Base-by-base conservation (phyloP, 2,797 vertebrate genomes). In the Bucorvus abyssinicus region DNA sequence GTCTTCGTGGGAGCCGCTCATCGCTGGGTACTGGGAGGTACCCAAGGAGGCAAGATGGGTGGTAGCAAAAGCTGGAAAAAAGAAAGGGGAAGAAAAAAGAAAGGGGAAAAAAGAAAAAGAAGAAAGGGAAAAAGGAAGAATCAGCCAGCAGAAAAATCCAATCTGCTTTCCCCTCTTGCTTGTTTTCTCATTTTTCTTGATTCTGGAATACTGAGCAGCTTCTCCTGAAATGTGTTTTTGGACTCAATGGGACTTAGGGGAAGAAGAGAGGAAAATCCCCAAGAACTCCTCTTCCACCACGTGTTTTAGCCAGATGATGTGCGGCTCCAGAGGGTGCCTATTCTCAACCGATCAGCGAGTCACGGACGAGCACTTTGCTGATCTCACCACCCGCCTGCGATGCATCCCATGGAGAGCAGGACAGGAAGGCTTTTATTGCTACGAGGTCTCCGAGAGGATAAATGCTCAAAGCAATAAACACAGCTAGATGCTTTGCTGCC, bases 321-420 rank as follows among this genome's bases (percentile, higher is more conserved):
- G 14, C 38, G 82, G 82, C 70, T 74, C 83, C n/a, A 22, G 36
- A 38, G 45, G 64, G 23, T n/a, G 53, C 70, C 18, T 45, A 1
- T 2, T 36, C 24, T 6, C n/a, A 10, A 1, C 14, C 4, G 67
- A 68, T 14, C 59, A 36, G 29, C 0, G 6, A 10, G 68, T 5
- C 26, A 6, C n/a, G 81, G 64, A 30, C 5, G 6, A 89, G 7
- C 40, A 3, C 36, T 77, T 29, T 71, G 47, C 50, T 52, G 32
- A 42, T 44, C 74, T 81, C 68, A 5, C 30, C 14, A 16, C 68
- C 63, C 0, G 2, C 14, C 77, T 10, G 50, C 1, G 3, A 8
- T 19, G 50, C 42, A 20, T 40, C 42, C 45, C 24, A 5, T 1
- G 24, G 32, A 1, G 22, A 65, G 17, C 4, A 5, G 38, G 23